Evolutionary conservation across 2,888 invertebrate species (phyloP), one percentile per base, ranked within the genome.

Genomic region (Idaea dimidiata): DNA sequence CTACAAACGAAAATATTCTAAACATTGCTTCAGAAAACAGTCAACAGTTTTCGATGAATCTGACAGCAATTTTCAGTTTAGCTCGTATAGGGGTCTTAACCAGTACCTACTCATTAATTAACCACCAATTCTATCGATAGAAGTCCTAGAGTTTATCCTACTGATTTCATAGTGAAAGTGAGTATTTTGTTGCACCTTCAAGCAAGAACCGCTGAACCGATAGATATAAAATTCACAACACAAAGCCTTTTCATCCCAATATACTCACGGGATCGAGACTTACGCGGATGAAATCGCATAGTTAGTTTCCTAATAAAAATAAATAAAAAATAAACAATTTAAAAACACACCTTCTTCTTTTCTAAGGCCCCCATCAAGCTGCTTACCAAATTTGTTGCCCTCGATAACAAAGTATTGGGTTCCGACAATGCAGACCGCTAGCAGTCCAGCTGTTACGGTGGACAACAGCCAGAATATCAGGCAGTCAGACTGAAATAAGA

Each of bases 361-460:
- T 75, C 88, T 88, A 83, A 79, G 72, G 68, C 79, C 79, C 62
- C 76, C 72, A 66, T 85, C 84, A 43, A 43, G 3, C 73, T 82
- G 82, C 82, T 95, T 93, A 77, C 95, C 95, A 72, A 94, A 88
- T 87, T 94, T 94, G 76, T 88, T 93, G 62, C 95, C 95, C 81
- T 95, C 95, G 66, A 93, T 90, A 61, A 95, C 93, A 83, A 95
- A 95, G 83, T 95, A 95, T 72, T 94, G 94, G 83, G 95, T 94
- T 65, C 95, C 95, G 70, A 94, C 87, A 72, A 94, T 87, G 84
- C 95, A 95, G 62, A 95, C 94, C 0, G 93, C 93, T 24, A 94
- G 86, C 62, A 95, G 84, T 1, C 95, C 95, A 2, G 94, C 89
- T 3, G 95, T 95, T 59, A 95, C 94, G 16, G 95, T 88, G n/a